Evolutionary conservation across 2,113 vertebrate genomes (phyloP).

Genomic region (Thinocorus orbignyianus): DNA sequence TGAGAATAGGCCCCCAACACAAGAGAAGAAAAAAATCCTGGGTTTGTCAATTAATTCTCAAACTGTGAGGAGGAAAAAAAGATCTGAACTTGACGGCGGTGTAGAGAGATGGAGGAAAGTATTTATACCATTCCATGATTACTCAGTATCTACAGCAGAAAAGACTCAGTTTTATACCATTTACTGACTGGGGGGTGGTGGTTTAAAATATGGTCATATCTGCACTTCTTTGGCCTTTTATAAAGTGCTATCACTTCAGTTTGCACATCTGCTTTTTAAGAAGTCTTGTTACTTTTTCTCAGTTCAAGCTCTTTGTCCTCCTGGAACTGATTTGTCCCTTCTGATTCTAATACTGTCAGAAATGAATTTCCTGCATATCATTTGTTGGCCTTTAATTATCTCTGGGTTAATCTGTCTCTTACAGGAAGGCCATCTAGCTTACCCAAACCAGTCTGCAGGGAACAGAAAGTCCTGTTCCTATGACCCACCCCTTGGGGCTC

Average conservation of each 20-base stretch:
- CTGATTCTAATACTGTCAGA: neutral
- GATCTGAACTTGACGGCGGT: neutral
- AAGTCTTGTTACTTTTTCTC: neutral
- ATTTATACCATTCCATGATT: neutral
- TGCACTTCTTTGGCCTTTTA: neutral
- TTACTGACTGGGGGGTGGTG: neutral
- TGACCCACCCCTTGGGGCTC: neutral
- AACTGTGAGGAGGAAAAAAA: neutral
- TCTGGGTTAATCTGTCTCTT: neutral
- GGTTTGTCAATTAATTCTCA: constrained; percentile 49
- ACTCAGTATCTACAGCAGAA: neutral
- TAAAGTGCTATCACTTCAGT: neutral
- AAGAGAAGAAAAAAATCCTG: neutral
- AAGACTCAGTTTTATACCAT: neutral
- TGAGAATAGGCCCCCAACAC: constrained; percentile 33
- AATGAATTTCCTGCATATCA: neutral
- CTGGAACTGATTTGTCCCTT: neutral
- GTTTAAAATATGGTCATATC: neutral
- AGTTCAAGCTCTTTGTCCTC: neutral
- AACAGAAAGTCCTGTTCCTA: neutral
- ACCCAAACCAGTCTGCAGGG: neutral
- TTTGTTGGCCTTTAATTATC: neutral
- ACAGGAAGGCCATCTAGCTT: neutral
- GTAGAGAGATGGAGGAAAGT: neutral
- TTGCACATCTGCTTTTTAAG: neutral